Conservation (phyloP, 2,113 vertebrate genomes). For the Lampris incognitus region DNA sequence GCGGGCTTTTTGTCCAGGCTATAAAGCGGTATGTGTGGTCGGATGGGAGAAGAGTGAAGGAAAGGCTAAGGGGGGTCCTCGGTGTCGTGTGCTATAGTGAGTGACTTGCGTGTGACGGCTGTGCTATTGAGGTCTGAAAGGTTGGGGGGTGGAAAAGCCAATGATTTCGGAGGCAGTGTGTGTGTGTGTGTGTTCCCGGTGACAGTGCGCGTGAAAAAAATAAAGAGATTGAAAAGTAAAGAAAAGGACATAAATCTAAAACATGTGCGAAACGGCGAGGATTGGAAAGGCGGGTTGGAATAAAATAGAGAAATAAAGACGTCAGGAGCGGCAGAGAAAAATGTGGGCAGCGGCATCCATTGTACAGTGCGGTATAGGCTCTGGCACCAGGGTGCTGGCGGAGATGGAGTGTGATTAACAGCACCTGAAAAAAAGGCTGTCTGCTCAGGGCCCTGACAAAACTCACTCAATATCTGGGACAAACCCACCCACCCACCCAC, state of each 20-base stretch:
- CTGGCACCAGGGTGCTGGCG: constrained; percentile 36
- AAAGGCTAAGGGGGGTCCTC: no score
- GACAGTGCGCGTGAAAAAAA: not conserved
- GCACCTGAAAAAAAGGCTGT: constrained; percentile 58
- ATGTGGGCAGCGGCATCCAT: constrained; percentile 8
- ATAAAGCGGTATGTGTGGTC: no score
- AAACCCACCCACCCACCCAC: constrained; percentile 26
- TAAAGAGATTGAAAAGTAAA: not conserved
- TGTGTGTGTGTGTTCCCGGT: not conserved
- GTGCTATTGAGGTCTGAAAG: no score
- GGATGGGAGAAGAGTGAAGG: no score
- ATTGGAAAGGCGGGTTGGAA: not conserved
- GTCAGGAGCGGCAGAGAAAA: constrained; percentile 10
- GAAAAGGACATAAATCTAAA: no score
- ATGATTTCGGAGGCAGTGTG: no score
- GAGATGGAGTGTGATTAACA: constrained; percentile 70
- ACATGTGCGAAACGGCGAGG: not conserved
- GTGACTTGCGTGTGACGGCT: no score
- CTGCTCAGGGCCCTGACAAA: constrained; percentile 52
- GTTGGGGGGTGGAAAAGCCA: no score
- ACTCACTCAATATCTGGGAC: constrained; percentile 53
- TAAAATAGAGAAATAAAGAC: constrained; percentile 5
- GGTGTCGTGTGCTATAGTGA: no score
- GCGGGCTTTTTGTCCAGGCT: no score
- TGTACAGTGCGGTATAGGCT: constrained; percentile 27